Percentiles rank a stretch among this genome's conserved stretches.
These are phyloP conservation scores for Propithecus deckenii DNA, from an alignment of 2,797 vertebrate species.

Conservation along the genomic window DNA sequence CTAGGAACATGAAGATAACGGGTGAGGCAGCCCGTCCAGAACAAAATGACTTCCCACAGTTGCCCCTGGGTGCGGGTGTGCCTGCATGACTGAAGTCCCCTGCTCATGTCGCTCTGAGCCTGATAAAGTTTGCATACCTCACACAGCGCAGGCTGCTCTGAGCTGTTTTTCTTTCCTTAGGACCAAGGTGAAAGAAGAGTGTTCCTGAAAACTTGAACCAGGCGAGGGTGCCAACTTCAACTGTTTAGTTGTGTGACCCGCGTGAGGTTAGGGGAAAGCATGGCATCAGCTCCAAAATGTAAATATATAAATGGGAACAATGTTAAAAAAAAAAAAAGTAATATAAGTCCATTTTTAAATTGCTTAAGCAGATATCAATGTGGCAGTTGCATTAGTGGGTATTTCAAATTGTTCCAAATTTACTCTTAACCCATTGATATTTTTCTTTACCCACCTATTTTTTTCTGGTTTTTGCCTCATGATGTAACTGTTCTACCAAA, in stretches of 20 bases:
- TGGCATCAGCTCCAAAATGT: not conserved
- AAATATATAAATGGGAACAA: not conserved
- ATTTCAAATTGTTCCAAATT: not conserved
- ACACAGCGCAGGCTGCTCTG: too few species aligned
- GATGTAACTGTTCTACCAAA: not conserved
- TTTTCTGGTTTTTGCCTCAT: not conserved
- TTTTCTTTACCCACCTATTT: not conserved
- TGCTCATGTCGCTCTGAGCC: too few species aligned
- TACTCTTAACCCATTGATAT: not conserved
- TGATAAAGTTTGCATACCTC: too few species aligned
- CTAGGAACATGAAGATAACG: too few species aligned
- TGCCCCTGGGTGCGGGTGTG: too few species aligned
- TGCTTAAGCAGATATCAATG: not conserved
- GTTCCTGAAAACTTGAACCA: not conserved
- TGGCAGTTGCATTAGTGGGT: not conserved
- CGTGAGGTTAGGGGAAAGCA: not conserved
- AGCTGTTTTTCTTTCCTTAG: too few species aligned
- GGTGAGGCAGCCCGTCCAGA: too few species aligned
- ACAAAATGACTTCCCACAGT: too few species aligned
- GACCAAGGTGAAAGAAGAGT: not conserved
- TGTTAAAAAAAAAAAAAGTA: not conserved
- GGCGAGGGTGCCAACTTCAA: not conserved
- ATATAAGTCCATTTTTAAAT: not conserved
- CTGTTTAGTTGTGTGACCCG: not conserved
- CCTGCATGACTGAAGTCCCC: too few species aligned